phyloP scores from a whole-genome alignment of 2,113 vertebrate genomes.

The Menura novaehollandiae region DNA sequence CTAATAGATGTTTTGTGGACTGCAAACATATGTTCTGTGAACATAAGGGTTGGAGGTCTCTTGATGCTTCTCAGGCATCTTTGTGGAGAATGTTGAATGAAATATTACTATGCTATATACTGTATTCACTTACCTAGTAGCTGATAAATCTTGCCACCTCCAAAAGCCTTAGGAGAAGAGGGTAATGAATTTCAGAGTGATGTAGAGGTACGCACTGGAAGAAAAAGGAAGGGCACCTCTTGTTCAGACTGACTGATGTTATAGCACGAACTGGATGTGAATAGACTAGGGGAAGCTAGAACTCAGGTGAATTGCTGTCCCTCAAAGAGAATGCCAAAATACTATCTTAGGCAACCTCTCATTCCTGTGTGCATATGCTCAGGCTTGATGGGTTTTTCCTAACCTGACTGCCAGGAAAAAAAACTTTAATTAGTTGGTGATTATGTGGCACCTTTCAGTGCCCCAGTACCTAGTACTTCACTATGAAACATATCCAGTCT shows the following conservation, averaged over 20 bases:
- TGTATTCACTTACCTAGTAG: not conserved
- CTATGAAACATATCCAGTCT: not conserved
- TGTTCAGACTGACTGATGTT: constrained; percentile 15
- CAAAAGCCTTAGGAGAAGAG: not conserved
- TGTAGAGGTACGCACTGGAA: not conserved
- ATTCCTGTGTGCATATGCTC: rapidly evolving
- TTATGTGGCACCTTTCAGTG: not conserved
- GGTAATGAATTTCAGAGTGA: constrained; percentile 29
- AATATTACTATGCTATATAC: not conserved
- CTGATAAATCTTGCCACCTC: not conserved
- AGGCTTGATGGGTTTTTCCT: not conserved
- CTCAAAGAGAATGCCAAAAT: not conserved
- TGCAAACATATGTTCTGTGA: not conserved
- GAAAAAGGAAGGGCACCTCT: not conserved
- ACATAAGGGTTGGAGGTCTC: not conserved
- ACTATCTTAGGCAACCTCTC: not conserved
- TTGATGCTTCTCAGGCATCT: not conserved
- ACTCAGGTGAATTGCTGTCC: not conserved
- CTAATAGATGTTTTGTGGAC: not conserved
- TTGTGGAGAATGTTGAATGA: not conserved
- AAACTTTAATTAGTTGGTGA: not conserved
- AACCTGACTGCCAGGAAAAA: not conserved
- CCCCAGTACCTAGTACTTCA: not conserved
- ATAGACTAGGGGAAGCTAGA: not conserved
- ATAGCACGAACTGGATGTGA: not conserved